These are phyloP conservation scores for Trichopria drosophilae DNA, from an alignment of 2,888 invertebrate genomes.

Conservation along the genomic window DNA sequence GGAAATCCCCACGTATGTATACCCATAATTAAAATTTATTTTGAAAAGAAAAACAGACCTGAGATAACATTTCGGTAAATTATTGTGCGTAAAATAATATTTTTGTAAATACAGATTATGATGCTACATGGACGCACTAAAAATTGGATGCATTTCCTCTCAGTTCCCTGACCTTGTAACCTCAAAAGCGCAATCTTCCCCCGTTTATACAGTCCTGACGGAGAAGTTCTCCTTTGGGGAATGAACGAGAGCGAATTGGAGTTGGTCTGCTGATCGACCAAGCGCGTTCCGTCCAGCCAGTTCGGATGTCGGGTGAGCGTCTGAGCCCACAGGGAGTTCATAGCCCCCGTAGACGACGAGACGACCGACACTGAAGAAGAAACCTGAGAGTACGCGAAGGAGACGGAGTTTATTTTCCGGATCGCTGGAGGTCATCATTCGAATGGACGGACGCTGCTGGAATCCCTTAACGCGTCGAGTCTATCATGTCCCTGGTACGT, in stretches of 20 bases:
- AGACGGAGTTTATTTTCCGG: slow-evolving; percentile 47
- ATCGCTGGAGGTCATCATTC: slow-evolving; percentile 49
- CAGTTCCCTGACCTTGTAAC: slow-evolving; percentile 8
- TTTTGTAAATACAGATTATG: too few relatives aligned
- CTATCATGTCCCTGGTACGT: slow-evolving; percentile 43
- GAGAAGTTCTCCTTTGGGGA: slow-evolving; percentile 13
- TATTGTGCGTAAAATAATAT: too few relatives aligned
- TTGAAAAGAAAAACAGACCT: too few relatives aligned
- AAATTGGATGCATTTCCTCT: slow-evolving; percentile 6
- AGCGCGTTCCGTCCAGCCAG: too few relatives aligned
- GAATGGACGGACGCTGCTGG: slow-evolving; percentile 46
- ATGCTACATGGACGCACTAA: too few relatives aligned
- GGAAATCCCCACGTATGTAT: too few relatives aligned
- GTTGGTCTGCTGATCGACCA: slow-evolving; percentile 16
- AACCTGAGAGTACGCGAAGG: slow-evolving; percentile 6
- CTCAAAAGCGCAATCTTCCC: slow-evolving; percentile 3
- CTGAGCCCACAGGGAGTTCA: slow-evolving; percentile 35
- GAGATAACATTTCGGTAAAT: too few relatives aligned
- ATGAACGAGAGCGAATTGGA: slow-evolving; percentile 21
- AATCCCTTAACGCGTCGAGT: slow-evolving; percentile 45
- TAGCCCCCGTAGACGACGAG: slow-evolving; percentile 32
- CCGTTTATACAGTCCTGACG: background rate
- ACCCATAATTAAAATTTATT: too few relatives aligned
- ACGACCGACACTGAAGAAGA: background rate
- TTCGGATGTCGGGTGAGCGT: too few relatives aligned